Evolutionary conservation across 2,888 invertebrate genomes (phyloP), one percentile per base, ranked within the genome.

Genomic region (Acrocera orbiculus): DNA sequence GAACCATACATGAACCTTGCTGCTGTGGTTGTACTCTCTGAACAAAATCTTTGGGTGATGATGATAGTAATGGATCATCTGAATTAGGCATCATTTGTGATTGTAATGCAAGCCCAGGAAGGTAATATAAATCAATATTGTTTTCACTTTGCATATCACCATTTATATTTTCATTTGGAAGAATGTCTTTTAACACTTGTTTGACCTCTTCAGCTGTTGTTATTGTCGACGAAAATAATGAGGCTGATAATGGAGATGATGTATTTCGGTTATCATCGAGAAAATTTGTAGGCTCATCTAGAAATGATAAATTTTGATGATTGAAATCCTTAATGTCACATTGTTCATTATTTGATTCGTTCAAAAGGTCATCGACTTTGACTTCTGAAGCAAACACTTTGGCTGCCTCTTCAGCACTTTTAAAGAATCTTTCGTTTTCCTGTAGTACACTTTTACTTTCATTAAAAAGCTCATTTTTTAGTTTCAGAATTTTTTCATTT

Each of bases 31-130:
- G 39, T 17, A 43, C 34, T 19, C 49, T 49, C 27, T 54, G 54
- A 0, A 53, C 66, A 49, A 83, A 83, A 51, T 85, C 83, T 40
- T 82, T 75, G 0, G 85, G 82, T 44, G 76, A 82, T 38, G 83
- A 83, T 0, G 85, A 85, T 13, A 86, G 56, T 4, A 85, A 56
- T 0, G 85, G 85, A 54, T 85, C 85, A 48, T 85, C 85, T 0
- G 83, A 83, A 52, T 85, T 85, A 9, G 83, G 74, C 78, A 85
- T 79, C 69, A 85, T 85, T 48, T 82, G 77, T 4, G 76, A 77
- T 42, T 82, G 76, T 7, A 80, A 61, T 1, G 69, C 66, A n/a
- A 59, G 31, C 0, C 55, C 57, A 0, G 60, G 61, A 28, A 61
- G 44, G 34, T 61, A 61, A 38, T 60, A 61, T 27, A 61, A 46